phyloP scores from a whole-genome alignment of 2,888 invertebrate genomes.

The Xiphydria camelus region DNA sequence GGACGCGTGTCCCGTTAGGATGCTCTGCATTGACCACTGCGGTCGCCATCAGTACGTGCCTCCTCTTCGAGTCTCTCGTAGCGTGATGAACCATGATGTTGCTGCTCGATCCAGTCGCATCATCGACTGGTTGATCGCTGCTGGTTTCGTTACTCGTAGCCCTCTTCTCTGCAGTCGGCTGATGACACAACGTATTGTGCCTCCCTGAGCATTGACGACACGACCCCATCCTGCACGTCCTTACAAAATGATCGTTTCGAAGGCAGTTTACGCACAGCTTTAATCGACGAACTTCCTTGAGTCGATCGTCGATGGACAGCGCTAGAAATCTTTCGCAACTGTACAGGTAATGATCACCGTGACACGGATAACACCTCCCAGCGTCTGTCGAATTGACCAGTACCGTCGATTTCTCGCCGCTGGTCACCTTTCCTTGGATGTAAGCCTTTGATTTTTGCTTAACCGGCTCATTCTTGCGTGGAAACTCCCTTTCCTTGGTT shows the following conservation, averaged over 20 bases:
- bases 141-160: too few species aligned
- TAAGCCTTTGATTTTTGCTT: background rate
- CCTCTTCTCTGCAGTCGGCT: background rate
- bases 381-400: background rate
- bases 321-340: slow-evolving; percentile 14
- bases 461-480: slow-evolving; percentile 1
- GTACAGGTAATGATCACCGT: slow-evolving; percentile 17
- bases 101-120: too few species aligned
- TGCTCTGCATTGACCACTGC: too few species aligned
- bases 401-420: background rate
- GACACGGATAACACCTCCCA: slow-evolving; percentile 8
- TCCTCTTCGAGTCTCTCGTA: background rate
- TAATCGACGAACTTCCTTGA: slow-evolving; percentile 9
- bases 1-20: too few species aligned
- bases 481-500: slow-evolving; percentile 4
- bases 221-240: slow-evolving; percentile 14
- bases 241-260: slow-evolving; percentile 15
- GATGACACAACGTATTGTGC: slow-evolving; percentile 20
- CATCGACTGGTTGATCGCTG: too few species aligned
- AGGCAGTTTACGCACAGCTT: slow-evolving; percentile 13
- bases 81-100: background rate
- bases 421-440: background rate
- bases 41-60: too few species aligned
- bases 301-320: slow-evolving; percentile 13
- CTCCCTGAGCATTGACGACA: slow-evolving; percentile 16